These are phyloP conservation scores for Salvelinus sp. DNA, from an alignment of 2,113 vertebrate species.

Conservation along the genomic window DNA sequence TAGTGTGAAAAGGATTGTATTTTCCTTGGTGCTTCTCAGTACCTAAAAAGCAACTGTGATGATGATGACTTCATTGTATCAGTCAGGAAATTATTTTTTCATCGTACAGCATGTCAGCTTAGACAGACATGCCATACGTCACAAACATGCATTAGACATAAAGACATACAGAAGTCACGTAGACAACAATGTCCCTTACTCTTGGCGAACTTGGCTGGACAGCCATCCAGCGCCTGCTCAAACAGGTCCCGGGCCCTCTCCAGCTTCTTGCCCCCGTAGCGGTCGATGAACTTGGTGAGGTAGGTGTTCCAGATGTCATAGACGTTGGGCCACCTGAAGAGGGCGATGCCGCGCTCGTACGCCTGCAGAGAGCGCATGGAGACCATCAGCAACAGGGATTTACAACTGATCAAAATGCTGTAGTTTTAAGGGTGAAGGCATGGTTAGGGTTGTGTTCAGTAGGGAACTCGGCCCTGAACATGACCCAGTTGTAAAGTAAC, in stretches of 20 bases:
- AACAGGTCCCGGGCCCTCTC: constrained; percentile 91
- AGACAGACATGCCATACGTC: too few relatives aligned
- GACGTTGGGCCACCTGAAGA: constrained; percentile 92
- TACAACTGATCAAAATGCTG: background rate
- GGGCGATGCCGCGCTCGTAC: constrained; percentile 87
- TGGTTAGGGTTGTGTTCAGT: too few relatives aligned
- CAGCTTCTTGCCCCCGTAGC: constrained; percentile 92
- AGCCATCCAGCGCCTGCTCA: constrained; percentile 89
- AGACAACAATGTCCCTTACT: constrained; percentile 66
- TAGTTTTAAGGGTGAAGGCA: too few relatives aligned
- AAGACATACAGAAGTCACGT: too few relatives aligned
- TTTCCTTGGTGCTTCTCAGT: background rate
- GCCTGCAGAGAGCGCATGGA: constrained; percentile 66
- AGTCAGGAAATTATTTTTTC: too few relatives aligned
- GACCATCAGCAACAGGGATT: background rate
- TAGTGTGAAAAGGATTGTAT: background rate
- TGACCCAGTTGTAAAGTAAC: too few relatives aligned
- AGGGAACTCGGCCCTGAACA: too few relatives aligned
- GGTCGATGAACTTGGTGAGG: constrained; percentile 91
- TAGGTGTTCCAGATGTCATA: constrained; percentile 96
- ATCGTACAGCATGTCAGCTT: too few relatives aligned
- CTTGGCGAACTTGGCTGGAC: constrained; percentile 88
- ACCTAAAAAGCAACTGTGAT: too few relatives aligned
- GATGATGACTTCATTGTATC: too few relatives aligned
- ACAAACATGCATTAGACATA: too few relatives aligned